Percentiles rank a stretch among this genome's conserved stretches.
Conservation (phyloP, 1,140 invertebrate genomes). For the Anastrepha obliqua region DNA sequence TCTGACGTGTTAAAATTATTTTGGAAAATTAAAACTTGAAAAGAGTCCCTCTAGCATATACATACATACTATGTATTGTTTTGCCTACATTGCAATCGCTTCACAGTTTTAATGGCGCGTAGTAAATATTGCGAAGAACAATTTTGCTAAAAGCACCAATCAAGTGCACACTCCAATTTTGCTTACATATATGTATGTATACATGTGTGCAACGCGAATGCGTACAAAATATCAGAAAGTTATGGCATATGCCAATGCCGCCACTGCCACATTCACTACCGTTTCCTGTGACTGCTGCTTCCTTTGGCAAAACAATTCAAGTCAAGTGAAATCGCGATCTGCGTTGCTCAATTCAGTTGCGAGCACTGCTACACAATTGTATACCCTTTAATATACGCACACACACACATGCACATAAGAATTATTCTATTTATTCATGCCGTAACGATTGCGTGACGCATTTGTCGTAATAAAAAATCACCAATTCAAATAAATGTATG, state of each 20-base stretch:
- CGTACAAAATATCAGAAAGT: conserved; percentile 43
- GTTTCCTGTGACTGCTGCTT: conserved; percentile 27
- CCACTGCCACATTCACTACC: background rate
- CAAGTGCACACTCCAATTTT: background rate
- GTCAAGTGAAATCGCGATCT: conserved; percentile 10
- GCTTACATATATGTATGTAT: background rate
- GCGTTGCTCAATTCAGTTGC: conserved; percentile 9
- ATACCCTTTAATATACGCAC: background rate
- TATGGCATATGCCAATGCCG: conserved; percentile 38
- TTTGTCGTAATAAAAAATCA: conserved; percentile 40
- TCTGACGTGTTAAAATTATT: too few relatives aligned
- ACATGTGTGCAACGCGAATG: background rate
- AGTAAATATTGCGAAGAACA: conserved; percentile 7
- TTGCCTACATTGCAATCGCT: background rate
- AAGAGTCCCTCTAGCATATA: background rate
- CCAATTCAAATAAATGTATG: background rate
- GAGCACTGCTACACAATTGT: background rate
- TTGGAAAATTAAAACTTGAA: background rate
- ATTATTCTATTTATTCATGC: background rate
- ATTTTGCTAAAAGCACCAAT: conserved; percentile 29
- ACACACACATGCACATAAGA: background rate
- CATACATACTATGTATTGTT: background rate
- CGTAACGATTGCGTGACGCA: background rate
- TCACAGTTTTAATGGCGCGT: conserved; percentile 38
- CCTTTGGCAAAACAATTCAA: conserved; percentile 25